Conservation (phyloP, 2,113 vertebrate species). For the Narcine bancroftii region DNA sequence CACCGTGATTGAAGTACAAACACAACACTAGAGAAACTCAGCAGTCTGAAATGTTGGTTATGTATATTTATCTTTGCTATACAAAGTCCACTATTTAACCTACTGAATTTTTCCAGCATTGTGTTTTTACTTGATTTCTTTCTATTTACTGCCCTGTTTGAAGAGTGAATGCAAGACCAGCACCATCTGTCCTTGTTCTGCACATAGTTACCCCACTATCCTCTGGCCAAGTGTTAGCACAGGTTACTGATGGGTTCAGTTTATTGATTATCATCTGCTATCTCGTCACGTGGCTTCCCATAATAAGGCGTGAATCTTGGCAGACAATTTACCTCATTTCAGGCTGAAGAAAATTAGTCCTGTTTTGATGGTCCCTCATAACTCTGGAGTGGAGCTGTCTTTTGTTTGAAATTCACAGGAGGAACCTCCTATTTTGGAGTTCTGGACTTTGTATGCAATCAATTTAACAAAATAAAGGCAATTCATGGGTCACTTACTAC, state of each 20-base stretch:
- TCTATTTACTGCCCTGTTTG: background rate
- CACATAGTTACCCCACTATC: too few relatives aligned
- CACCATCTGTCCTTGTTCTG: background rate
- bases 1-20: too few relatives aligned
- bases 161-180: background rate
- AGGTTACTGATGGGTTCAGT: background rate
- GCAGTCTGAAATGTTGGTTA: too few relatives aligned
- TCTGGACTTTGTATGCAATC: too few relatives aligned
- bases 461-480: too few relatives aligned
- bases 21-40: too few relatives aligned
- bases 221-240: background rate
- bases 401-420: too few relatives aligned
- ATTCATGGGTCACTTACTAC: too few relatives aligned
- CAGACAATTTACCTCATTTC: background rate
- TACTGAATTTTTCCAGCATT: too few relatives aligned
- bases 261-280: background rate
- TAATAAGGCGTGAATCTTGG: background rate
- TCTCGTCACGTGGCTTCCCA: background rate
- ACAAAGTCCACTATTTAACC: too few relatives aligned
- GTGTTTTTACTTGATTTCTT: too few relatives aligned
- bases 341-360: background rate
- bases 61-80: too few relatives aligned
- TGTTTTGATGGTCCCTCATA: background rate
- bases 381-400: background rate
- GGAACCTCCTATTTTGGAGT: background rate